A percentile compares a stretch with the other conserved stretches of the same genome.
These are phyloP conservation scores for Standfussiana lucernea DNA, from an alignment of 2,888 invertebrate genomes.

Conservation along the genomic window DNA sequence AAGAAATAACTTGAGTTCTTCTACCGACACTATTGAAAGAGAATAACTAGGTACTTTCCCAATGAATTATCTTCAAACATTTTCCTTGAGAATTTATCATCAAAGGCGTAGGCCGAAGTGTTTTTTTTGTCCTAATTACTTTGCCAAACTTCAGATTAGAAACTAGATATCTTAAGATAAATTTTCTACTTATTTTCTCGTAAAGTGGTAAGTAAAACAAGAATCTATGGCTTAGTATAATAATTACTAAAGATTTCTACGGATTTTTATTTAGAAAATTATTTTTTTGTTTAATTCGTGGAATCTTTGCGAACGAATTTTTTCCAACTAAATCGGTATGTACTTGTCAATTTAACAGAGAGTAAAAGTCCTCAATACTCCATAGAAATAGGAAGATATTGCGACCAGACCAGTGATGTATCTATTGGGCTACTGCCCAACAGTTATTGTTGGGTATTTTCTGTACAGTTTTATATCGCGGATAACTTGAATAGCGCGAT, in stretches of 20 bases:
- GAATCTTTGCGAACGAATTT: background rate
- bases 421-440: too few relatives aligned
- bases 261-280: background rate
- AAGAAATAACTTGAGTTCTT: background rate
- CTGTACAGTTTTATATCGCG: too few relatives aligned
- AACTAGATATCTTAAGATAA: constrained; percentile 34
- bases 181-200: constrained; percentile 10
- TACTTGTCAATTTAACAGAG: too few relatives aligned
- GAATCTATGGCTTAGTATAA: background rate
- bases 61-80: constrained; percentile 17
- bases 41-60: constrained; percentile 4
- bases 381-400: background rate
- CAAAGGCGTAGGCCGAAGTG: constrained; percentile 10
- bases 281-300: background rate
- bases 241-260: background rate
- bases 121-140: constrained; percentile 29
- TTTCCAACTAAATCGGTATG: too few relatives aligned
- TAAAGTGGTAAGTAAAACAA: background rate
- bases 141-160: constrained; percentile 25
- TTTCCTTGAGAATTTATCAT: constrained; percentile 21
- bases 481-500: too few relatives aligned
- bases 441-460: too few relatives aligned
- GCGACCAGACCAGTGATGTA: background rate
- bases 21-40: constrained; percentile 9
- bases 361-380: too few relatives aligned